phyloP scores from a whole-genome alignment of 1,140 invertebrate species.

The Monomorium pharaonis region DNA sequence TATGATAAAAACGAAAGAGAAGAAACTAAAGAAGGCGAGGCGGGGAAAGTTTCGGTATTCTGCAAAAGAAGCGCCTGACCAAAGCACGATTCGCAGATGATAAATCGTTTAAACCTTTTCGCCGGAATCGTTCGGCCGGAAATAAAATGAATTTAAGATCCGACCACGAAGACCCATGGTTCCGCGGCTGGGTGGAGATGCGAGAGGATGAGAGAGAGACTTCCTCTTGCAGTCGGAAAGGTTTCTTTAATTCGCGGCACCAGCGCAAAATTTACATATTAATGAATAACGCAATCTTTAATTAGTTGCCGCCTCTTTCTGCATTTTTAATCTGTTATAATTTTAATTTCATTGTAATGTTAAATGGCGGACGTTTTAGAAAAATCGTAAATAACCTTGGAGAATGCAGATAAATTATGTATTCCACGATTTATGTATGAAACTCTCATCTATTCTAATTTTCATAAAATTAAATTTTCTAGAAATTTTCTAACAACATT shows the following conservation, averaged over 20 bases:
- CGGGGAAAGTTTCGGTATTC: constrained; percentile 67
- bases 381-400: constrained; percentile 15
- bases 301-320: constrained; percentile 43
- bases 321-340: constrained; percentile 53
- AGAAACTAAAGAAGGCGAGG: constrained; percentile 61
- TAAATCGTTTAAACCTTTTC: constrained; percentile 83
- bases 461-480: not conserved
- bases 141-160: constrained; percentile 84
- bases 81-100: constrained; percentile 80
- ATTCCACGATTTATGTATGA: not conserved
- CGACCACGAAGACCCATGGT: constrained; percentile 65
- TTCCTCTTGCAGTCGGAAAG: constrained; percentile 28
- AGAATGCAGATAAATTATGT: not conserved
- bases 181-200: constrained; percentile 44
- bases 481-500: not conserved
- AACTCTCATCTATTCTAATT: not conserved
- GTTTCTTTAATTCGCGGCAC: constrained; percentile 52
- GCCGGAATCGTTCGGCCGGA: constrained; percentile 80
- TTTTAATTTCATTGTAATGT: constrained; percentile 57
- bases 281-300: constrained; percentile 56
- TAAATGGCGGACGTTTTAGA: not conserved
- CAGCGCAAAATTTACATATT: constrained; percentile 53
- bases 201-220: constrained; percentile 20
- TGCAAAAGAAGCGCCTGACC: constrained; percentile 77
- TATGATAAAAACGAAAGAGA: not conserved